phyloP scores from a whole-genome alignment of 2,797 vertebrate species.

The Propithecus deckenii region DNA sequence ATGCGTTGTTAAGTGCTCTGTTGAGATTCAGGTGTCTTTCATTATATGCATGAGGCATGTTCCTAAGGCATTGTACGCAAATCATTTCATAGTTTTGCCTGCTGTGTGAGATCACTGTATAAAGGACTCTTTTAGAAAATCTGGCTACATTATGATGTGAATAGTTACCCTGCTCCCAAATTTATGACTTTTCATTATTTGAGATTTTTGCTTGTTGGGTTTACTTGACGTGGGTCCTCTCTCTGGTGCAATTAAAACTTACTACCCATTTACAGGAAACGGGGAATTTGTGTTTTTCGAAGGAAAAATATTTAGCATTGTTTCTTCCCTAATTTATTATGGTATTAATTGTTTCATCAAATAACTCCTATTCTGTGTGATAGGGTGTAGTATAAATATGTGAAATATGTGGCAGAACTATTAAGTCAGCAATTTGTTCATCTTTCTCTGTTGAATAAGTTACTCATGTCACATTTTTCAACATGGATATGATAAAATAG shows the following conservation, averaged over 20 bases:
- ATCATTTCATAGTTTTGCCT: slow-evolving; percentile 22
- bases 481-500: slow-evolving; percentile 48
- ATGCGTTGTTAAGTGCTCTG: background rate
- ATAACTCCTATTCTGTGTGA: background rate
- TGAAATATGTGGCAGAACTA: slow-evolving; percentile 25
- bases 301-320: background rate
- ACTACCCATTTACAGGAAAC: background rate
- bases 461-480: slow-evolving; percentile 57
- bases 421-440: slow-evolving; percentile 39
- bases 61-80: background rate
- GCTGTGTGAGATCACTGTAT: background rate
- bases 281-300: background rate
- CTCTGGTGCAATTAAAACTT: background rate
- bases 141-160: background rate
- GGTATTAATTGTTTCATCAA: background rate
- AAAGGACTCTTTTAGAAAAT: slow-evolving; percentile 37
- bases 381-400: slow-evolving; percentile 18
- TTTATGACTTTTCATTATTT: background rate
- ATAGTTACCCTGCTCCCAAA: background rate
- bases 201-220: background rate
- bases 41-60: background rate
- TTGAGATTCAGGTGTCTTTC: background rate
- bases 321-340: background rate
- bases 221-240: background rate
- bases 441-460: slow-evolving; percentile 46